A percentile compares a stretch with the other conserved stretches of the same genome.
Conservation (phyloP, 2,113 vertebrate genomes). For the Brienomyrus longianalis region DNA sequence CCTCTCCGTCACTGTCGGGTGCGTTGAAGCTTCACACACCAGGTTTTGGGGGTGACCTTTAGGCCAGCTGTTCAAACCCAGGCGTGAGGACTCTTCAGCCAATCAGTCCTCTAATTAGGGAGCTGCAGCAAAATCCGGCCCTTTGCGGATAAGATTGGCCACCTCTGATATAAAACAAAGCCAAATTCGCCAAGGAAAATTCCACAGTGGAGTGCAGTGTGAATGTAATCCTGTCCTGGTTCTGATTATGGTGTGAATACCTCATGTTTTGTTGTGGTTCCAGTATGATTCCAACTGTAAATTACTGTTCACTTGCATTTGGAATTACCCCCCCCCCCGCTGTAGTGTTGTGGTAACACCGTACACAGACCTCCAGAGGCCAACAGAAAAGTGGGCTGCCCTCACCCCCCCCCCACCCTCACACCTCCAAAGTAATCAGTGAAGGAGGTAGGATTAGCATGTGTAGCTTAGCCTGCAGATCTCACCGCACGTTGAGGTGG, state of each 20-base stretch:
- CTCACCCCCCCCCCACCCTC: background rate
- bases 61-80: no score
- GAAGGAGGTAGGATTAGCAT: background rate
- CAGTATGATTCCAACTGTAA: background rate
- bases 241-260: background rate
- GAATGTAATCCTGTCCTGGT: background rate
- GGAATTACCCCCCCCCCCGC: background rate
- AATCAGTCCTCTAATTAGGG: no score
- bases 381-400: background rate
- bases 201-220: background rate
- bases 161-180: background rate
- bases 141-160: no score
- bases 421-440: background rate
- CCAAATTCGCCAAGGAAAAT: background rate
- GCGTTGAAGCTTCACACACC: background rate
- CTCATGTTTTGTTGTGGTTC: background rate
- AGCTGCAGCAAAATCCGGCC: no score
- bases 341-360: background rate
- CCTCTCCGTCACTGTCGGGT: background rate
- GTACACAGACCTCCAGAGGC: background rate
- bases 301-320: background rate
- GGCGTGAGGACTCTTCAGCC: no score
- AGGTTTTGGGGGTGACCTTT: no score
- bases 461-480: constrained; percentile 6
- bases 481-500: background rate